Base-by-base conservation (phyloP, 2,888 invertebrate species). In the Drepana falcataria region DNA sequence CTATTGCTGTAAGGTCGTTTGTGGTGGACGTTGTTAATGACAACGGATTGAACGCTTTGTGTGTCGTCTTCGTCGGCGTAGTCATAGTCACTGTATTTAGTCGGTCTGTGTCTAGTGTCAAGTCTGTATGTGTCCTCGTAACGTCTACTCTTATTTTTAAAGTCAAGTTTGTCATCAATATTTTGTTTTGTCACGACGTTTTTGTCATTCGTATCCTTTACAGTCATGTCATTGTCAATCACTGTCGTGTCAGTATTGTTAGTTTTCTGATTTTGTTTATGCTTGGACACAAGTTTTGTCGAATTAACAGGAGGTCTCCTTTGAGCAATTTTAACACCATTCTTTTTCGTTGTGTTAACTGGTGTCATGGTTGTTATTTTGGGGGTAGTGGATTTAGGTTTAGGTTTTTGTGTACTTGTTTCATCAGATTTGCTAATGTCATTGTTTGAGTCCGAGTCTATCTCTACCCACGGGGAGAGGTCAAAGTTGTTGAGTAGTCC, bases 131-230 rank as follows among this genome's bases (percentile, higher is more conserved):
- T 61, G 65, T 88, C 79, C 35, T 81, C 85, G 54, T 77, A 85
- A 9, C 89, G 83, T 82, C 75, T 75, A 58, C 77, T 87, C 75
- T 91, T 91, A 58, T 90, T 87, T 69, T 79, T 88, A 69, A 93
- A 86, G 85, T 93, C 93, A 54, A 93, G 86, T 91, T 93, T 93
- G 76, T 93, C 93, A 65, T 92, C 92, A 51, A 93, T 89, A 58
- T 81, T 84, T 56, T 77, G 77, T 66, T 77, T 63, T 35, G 79
- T 81, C 52, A 63, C 74, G 71, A 49, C 61, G 62, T 67, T 73
- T 79, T 40, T 64, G 65, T 63, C 4, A 51, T 55, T 54, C 41
- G 61, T 53, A 49, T 58, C 52, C 52, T 59, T 59, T 37, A 48
- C 54, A 57, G 65, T 70, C 52, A 55, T 57, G 53, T 61, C 65